Evolutionary conservation across 1,140 invertebrate species (phyloP).

Genomic region (Ladona fulva): DNA sequence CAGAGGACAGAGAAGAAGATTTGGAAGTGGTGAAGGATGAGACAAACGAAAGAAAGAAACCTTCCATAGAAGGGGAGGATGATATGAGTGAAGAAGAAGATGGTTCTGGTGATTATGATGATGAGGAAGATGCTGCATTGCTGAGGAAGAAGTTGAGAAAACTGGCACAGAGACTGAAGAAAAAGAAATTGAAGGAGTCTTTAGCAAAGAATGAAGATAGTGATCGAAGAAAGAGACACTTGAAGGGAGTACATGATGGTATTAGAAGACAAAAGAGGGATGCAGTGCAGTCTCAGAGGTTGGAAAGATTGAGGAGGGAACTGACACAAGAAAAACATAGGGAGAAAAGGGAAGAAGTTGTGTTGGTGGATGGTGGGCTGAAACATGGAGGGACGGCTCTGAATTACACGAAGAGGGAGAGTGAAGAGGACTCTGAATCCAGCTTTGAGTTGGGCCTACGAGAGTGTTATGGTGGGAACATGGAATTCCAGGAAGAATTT

Average conservation of each 20-base stretch:
- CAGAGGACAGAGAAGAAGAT: not conserved
- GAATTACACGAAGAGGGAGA: slow-evolving; percentile 39
- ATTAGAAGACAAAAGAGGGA: too few relatives aligned
- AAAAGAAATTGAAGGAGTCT: slow-evolving; percentile 23
- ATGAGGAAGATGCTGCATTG: slow-evolving; percentile 27
- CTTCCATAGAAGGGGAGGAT: slow-evolving; percentile 17
- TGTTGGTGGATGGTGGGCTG: slow-evolving; percentile 57
- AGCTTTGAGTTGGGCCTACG: slow-evolving; percentile 68
- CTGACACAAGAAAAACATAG: slow-evolving; percentile 9
- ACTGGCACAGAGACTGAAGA: slow-evolving; percentile 26
- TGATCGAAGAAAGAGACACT: slow-evolving; percentile 26
- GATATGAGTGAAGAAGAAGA: slow-evolving; percentile 23
- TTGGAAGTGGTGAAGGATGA: not conserved
- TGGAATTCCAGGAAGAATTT: slow-evolving; percentile 58
- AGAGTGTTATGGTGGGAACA: slow-evolving; percentile 61
- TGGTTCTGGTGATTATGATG: slow-evolving; percentile 23
- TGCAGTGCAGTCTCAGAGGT: not conserved
- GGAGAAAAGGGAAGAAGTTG: slow-evolving; percentile 33
- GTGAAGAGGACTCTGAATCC: slow-evolving; percentile 46
- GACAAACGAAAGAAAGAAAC: not conserved
- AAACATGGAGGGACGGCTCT: slow-evolving; percentile 61
- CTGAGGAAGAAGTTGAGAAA: slow-evolving; percentile 22
- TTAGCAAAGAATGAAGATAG: too few relatives aligned
- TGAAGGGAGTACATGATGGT: slow-evolving; percentile 1
- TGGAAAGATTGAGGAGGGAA: not conserved